Percentiles rank a stretch among this genome's conserved stretches.
These are phyloP conservation scores for Sylvietta virens DNA, from an alignment of 2,113 vertebrate species.

Conservation along the genomic window DNA sequence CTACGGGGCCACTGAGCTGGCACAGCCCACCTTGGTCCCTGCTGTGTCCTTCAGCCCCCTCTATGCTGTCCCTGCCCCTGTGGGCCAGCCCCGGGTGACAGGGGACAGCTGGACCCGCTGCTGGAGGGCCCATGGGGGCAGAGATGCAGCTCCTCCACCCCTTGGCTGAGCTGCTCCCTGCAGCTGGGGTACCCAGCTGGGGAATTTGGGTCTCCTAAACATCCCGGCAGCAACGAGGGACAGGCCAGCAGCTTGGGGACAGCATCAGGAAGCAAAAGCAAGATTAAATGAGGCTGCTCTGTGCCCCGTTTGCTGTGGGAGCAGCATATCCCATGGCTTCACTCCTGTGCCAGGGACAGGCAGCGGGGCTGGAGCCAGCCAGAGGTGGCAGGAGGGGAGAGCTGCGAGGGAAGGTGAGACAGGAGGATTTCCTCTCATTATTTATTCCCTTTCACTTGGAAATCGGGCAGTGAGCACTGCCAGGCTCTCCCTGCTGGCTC, in stretches of 20 bases:
- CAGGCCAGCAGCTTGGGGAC: not conserved
- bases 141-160: not conserved
- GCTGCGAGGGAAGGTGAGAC: slow-evolving; percentile 1
- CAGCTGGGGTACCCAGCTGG: not conserved
- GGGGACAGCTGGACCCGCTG: not conserved
- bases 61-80: not conserved
- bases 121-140: not conserved
- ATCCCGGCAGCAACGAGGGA: not conserved
- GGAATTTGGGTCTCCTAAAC: not conserved
- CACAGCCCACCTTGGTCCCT: not conserved
- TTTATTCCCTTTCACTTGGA: slow-evolving; percentile 51
- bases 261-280: not conserved
- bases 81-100: not conserved
- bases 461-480: not conserved
- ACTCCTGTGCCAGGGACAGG: not conserved
- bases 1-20: not conserved
- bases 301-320: not conserved
- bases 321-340: not conserved
- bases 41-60: not conserved
- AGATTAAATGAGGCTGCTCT: not conserved
- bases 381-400: not conserved
- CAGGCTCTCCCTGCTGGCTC: slow-evolving; percentile 22
- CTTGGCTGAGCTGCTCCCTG: not conserved
- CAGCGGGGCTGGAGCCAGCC: not conserved
- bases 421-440: slow-evolving; percentile 53